Evolutionary conservation across 2,113 vertebrate genomes (phyloP), one percentile per base, ranked within the genome.

Genomic region (Chiloscyllium plagiosum): DNA sequence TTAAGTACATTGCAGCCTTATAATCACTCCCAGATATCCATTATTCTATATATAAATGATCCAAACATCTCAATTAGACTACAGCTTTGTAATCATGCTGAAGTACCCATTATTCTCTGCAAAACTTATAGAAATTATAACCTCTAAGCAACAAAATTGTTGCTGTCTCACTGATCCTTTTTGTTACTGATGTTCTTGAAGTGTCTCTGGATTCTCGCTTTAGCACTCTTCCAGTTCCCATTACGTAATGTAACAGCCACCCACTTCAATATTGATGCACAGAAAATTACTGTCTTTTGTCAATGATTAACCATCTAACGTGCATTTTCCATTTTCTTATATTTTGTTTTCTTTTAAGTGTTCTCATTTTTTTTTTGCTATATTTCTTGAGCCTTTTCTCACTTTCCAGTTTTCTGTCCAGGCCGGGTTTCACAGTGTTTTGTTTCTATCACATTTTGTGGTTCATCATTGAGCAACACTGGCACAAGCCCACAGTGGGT

Each of bases 301-400:
- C 65, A n/a, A 5, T 93, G 61, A 42, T 37, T 83, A 83, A 47
- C 3, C 19, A 4, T 37, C n/a, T 4, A 33, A 29, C n/a, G 33
- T 93, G 13, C 22, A 87, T 87, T 52, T 87, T 52, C 89, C n/a
- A 66, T 93, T 93, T 93, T 66, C 89, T 37, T 66, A 37, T n/a
- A 37, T 66, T 42, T 92, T 66, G 33, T 61, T 61, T 61, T 61
- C 56, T 61, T 12, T 61, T 61, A 10, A 61, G 33, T 2, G 17
- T 4, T 22, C 22, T 93, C 37, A n/a, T 8, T n/a, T 66, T 17
- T 17, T 65, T 37, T 92, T 93, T 37, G 19, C 33, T 22, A 0
- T 19, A 65, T 61, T 61, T 33, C 52, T 90, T 90, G 10, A 12
- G 26, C 10, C 26, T 24, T 87, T 87, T 52, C 86, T 65, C 29